Evolutionary conservation across 2,113 vertebrate genomes (phyloP).

Genomic region (Phalacrocorax pelagicus): DNA sequence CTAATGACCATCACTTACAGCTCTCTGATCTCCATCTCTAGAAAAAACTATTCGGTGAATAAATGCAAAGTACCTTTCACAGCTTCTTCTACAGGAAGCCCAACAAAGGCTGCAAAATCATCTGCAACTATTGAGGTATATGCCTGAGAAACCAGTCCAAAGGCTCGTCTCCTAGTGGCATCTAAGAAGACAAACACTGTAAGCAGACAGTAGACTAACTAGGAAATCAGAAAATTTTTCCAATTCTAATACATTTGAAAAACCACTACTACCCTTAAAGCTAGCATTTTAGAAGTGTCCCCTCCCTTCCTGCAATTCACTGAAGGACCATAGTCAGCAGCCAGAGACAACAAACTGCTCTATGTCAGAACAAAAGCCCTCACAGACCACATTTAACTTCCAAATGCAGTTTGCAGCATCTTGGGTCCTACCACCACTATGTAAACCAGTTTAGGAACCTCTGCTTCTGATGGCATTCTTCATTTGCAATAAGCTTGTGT

Average conservation of each 20-base stretch:
- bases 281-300: background rate
- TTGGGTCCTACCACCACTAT: too few species aligned
- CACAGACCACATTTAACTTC: background rate
- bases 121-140: conserved; percentile 94
- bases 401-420: background rate
- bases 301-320: background rate
- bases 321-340: background rate
- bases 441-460: background rate
- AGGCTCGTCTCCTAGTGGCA: conserved; percentile 87
- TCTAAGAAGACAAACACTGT: conserved; percentile 68
- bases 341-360: background rate
- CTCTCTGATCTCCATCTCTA: background rate
- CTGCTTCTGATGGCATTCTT: background rate
- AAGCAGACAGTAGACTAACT: background rate
- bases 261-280: background rate
- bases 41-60: background rate
- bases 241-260: background rate
- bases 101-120: conserved; percentile 93
- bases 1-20: background rate
- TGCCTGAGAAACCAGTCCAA: conserved; percentile 91
- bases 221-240: background rate
- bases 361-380: background rate
- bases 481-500: background rate
- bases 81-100: conserved; percentile 94
- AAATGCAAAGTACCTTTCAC: conserved; percentile 84